phyloP scores from a whole-genome alignment of 2,113 vertebrate genomes.

The Scophthalmus maximus region DNA sequence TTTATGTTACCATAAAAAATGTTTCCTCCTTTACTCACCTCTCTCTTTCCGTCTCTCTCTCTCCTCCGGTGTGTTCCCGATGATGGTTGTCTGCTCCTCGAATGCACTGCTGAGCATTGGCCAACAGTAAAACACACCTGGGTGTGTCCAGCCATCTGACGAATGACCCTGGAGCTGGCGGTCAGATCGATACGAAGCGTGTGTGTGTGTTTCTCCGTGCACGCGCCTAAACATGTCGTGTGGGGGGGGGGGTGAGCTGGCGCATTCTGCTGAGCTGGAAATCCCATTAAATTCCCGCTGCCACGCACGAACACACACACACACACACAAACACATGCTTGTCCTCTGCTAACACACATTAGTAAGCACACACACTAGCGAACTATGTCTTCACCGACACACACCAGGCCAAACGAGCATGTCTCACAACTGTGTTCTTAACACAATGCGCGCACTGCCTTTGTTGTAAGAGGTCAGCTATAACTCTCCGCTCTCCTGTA shows the following conservation, averaged over 20 bases:
- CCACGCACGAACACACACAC: conserved; percentile 28
- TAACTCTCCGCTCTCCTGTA: conserved; percentile 57
- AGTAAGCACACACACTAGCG: conserved; percentile 56
- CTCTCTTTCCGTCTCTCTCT: conserved; percentile 5
- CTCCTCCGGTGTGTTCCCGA: conserved; percentile 27
- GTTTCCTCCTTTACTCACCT: conserved; percentile 18
- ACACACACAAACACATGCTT: conserved; percentile 5
- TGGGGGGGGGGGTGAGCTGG: conserved; percentile 46
- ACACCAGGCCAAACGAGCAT: conserved; percentile 58
- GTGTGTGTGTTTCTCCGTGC: conserved; percentile 49
- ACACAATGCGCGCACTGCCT: conserved; percentile 30
- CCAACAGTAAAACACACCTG: conserved; percentile 83
- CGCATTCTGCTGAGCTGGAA: conserved; percentile 83
- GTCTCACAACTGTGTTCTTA: conserved; percentile 39
- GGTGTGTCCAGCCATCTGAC: conserved; percentile 81
- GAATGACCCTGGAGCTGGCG: conserved; percentile 77
- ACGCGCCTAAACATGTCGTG: conserved; percentile 33
- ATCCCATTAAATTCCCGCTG: conserved; percentile 82
- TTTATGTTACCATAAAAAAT: conserved; percentile 16
- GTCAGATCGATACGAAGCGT: conserved; percentile 70
- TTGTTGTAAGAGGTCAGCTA: conserved; percentile 50
- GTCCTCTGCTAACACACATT: conserved; percentile 58
- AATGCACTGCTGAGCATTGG: conserved; percentile 77
- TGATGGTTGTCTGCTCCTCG: conserved; percentile 67
- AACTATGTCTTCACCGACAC: conserved; percentile 68